Evolutionary conservation across 2,888 invertebrate genomes (phyloP), one percentile per base, ranked within the genome.

Genomic region (Apantesis nais): DNA sequence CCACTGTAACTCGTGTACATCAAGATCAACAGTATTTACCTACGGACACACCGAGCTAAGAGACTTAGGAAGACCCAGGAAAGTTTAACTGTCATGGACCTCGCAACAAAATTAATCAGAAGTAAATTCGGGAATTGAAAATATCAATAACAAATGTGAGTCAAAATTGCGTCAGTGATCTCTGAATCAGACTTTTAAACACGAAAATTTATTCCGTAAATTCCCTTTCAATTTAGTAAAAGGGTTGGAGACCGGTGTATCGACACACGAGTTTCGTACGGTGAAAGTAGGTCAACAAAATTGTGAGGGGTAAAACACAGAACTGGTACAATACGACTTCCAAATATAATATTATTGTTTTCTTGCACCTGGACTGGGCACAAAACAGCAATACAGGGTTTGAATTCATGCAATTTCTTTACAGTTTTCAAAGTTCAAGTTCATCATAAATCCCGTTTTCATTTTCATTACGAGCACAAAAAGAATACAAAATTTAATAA

Each of bases 211-310:
- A 52, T 52, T 29, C 16, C 14, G 5, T 5, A 12, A 25, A 12
- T 55, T 55, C 25, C 25, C 25, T 25, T 55, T 55, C 25, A 55
- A 58, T 66, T 66, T 66, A 37, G 37, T 52, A 37, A 34, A 7
- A 8, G 34, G 34, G 52, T 25, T 65, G 25, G 34, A n/a, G 65
- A 66, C 37, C 16, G n/a, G 52, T 37, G 52, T 55, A 41, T 39
- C 31, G 25, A 14, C n/a, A 68, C 58, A 37, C 58, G 31, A 66
- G 62, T 66, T 41, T 29, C 16, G 39, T 58, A 48, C 22, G 19
- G 5, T n/a, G 48, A 66, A 72, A 60, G 37, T 72, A 66, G 72
- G 72, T 69, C 72, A 69, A 58, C 62, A 61, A 8, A 11, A 60
- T 37, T 65, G 31, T 19, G 39, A 69, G 66, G 68, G 72, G 66